Evolutionary conservation across 35 echinoderm and acorn worm species (phyloP).

Genomic region (Patiria miniata): DNA sequence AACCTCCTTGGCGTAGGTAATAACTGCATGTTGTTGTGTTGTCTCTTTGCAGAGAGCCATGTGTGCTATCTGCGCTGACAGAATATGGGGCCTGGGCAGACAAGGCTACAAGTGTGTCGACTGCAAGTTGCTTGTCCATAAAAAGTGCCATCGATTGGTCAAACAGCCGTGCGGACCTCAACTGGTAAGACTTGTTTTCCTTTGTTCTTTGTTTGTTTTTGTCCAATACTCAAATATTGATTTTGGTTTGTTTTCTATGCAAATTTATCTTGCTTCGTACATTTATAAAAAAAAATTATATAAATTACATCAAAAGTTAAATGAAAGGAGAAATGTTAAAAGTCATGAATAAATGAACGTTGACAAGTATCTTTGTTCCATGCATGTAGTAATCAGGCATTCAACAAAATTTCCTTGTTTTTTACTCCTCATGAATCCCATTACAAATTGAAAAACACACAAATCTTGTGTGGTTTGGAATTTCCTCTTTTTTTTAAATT

Average conservation of each 20-base stretch:
- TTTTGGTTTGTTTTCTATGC: neutral
- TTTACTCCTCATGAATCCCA: too few relatives aligned
- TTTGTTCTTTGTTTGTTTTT: constrained; percentile 1
- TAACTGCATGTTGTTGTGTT: neutral
- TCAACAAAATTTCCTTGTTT: too few relatives aligned
- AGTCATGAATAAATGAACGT: too few relatives aligned
- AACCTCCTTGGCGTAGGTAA: too few relatives aligned
- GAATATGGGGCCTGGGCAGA: constrained; percentile 95
- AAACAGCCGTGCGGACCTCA: constrained; percentile 67
- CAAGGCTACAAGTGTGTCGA: constrained; percentile 99
- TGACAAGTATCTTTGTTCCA: too few relatives aligned
- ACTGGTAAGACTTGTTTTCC: constrained; percentile 67
- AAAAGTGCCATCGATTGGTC: constrained; percentile 89
- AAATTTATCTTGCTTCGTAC: neutral
- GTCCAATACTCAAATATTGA: constrained; percentile 3
- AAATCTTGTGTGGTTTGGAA: too few relatives aligned
- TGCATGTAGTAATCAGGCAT: too few relatives aligned
- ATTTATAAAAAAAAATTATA: too few relatives aligned
- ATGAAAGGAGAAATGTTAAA: too few relatives aligned
- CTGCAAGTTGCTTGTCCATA: constrained; percentile 96
- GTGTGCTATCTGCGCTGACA: constrained; percentile 86
- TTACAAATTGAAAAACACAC: too few relatives aligned
- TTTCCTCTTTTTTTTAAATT: too few relatives aligned
- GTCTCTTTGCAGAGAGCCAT: constrained; percentile 75
- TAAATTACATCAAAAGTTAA: too few relatives aligned